Conservation (phyloP, 2,797 vertebrate genomes). For the Gambusia yucatana region DNA sequence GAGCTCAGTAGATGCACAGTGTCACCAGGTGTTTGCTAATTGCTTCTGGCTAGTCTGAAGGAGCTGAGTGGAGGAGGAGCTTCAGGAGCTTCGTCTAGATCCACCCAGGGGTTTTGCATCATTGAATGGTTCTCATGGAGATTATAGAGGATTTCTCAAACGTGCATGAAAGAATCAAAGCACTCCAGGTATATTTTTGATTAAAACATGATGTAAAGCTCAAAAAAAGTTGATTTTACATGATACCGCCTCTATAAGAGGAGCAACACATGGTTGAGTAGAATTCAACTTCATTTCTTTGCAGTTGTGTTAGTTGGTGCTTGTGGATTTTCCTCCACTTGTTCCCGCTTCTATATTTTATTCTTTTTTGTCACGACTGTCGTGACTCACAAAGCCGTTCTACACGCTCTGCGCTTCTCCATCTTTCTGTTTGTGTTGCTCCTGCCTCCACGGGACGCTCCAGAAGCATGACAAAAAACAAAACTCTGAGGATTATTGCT, state of each 20-base stretch:
- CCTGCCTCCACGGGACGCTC: background rate
- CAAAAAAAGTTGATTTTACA: background rate
- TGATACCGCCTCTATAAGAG: no score
- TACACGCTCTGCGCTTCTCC: conserved; percentile 5
- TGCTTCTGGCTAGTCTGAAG: background rate
- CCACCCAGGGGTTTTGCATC: no score
- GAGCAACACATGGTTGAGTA: no score
- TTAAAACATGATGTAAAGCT: no score
- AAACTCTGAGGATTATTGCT: conserved; percentile 9
- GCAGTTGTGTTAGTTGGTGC: conserved; percentile 5
- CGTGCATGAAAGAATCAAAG: no score
- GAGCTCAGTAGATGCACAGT: no score
- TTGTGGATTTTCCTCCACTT: background rate
- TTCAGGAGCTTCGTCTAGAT: no score
- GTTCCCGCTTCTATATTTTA: background rate
- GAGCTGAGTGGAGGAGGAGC: background rate
- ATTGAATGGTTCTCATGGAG: no score
- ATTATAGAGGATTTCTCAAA: no score
- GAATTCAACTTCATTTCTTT: background rate
- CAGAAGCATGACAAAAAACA: conserved; percentile 8
- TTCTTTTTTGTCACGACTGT: conserved; percentile 4
- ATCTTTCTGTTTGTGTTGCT: conserved; percentile 5
- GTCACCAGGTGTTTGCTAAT: no score
- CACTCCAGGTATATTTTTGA: no score
- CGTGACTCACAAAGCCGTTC: conserved; percentile 30